Evolutionary conservation across 2,888 invertebrate genomes (phyloP).

Genomic region (Drosophila antonietae): DNA sequence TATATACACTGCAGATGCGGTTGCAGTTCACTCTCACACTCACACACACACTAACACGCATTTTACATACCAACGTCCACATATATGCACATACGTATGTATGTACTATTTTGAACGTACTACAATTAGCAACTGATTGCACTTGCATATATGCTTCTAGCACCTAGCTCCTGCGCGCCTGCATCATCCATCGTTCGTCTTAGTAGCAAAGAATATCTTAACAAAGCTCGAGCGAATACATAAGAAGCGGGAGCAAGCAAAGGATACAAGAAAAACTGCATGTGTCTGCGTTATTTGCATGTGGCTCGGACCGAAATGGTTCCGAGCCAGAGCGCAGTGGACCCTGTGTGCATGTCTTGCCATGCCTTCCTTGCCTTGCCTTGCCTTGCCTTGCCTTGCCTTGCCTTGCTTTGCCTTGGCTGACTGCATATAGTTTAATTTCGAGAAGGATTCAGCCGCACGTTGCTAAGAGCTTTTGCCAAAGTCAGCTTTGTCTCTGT

Average conservation of each 20-base stretch:
- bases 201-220: constrained; percentile 79
- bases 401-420: constrained; percentile 54
- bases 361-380: constrained; percentile 1
- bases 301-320: constrained; percentile 73
- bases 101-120: constrained; percentile 54
- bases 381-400: constrained; percentile 49
- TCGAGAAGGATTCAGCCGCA: constrained; percentile 78
- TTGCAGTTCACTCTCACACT: constrained; percentile 35
- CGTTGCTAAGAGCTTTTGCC: constrained; percentile 73
- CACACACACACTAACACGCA: neutral
- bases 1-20: constrained; percentile 36
- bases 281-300: constrained; percentile 79
- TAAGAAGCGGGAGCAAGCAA: constrained; percentile 57
- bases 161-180: constrained; percentile 45
- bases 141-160: constrained; percentile 65
- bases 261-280: constrained; percentile 77
- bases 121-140: constrained; percentile 79
- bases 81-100: constrained; percentile 4
- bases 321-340: constrained; percentile 39
- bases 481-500: constrained; percentile 50
- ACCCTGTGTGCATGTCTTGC: constrained; percentile 65
- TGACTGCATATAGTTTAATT: constrained; percentile 78
- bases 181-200: constrained; percentile 65
- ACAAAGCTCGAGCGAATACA: constrained; percentile 74
- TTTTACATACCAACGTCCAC: constrained; percentile 21